Conservation (phyloP, 1,140 invertebrate genomes). For the Pectinophora gossypiella region DNA sequence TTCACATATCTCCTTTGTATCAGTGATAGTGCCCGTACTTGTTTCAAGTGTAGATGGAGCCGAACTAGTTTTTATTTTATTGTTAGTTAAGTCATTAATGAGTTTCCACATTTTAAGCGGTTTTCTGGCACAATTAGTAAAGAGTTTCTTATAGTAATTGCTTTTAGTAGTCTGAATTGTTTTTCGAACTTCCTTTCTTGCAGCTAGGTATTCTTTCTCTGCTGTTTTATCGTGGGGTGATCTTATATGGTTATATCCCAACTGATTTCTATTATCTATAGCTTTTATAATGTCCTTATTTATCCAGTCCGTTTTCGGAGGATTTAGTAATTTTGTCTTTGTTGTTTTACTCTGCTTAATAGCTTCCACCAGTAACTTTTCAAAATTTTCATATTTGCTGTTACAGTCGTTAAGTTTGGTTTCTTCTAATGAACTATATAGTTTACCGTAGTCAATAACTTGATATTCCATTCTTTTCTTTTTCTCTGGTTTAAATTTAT, state of each 20-base stretch:
- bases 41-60: too few relatives aligned
- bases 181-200: slow-evolving; percentile 2
- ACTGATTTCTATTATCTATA: slow-evolving; percentile 13
- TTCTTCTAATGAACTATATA: background rate
- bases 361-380: background rate
- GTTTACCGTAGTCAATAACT: background rate
- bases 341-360: slow-evolving; percentile 1
- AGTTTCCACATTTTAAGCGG: too few relatives aligned
- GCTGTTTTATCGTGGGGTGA: background rate
- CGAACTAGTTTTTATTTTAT: too few relatives aligned
- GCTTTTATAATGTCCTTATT: slow-evolving; percentile 15
- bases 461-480: background rate
- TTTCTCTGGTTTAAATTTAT: background rate
- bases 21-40: too few relatives aligned
- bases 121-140: too few relatives aligned
- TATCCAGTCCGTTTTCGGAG: slow-evolving; percentile 17
- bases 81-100: background rate
- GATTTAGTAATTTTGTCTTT: slow-evolving; percentile 15
- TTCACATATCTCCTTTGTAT: too few relatives aligned
- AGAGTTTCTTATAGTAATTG: too few relatives aligned
- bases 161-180: background rate
- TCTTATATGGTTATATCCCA: background rate
- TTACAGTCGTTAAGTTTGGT: too few relatives aligned
- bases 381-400: background rate
- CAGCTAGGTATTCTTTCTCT: background rate